These are phyloP conservation scores for Periophthalmus magnuspinnatus DNA, from an alignment of 2,797 vertebrate genomes.

Conservation along the genomic window DNA sequence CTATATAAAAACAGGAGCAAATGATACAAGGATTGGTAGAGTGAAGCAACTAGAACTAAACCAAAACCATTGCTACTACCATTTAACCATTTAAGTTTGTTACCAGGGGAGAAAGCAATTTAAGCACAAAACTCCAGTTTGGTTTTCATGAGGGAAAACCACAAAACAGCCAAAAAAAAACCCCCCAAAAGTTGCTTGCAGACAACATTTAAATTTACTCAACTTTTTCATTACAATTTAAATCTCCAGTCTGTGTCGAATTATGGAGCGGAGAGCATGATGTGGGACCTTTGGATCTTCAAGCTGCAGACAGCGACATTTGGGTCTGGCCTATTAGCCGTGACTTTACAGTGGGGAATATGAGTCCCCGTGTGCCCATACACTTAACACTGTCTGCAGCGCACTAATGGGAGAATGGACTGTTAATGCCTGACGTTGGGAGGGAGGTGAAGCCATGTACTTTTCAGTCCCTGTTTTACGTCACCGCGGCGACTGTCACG, in stretches of 20 bases:
- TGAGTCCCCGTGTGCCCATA: slow-evolving; percentile 2
- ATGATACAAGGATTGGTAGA: too few relatives aligned
- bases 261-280: not conserved
- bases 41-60: too few relatives aligned
- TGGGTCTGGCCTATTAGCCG: slow-evolving; percentile 8
- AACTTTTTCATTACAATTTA: not conserved
- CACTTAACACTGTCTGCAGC: slow-evolving; percentile 8
- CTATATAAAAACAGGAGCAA: too few relatives aligned
- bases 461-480: not conserved
- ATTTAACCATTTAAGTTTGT: too few relatives aligned
- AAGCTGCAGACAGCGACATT: slow-evolving; percentile 13
- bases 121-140: not conserved
- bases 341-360: slow-evolving; percentile 3
- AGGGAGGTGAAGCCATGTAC: not conserved
- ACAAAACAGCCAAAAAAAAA: not conserved
- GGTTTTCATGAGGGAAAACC: not conserved
- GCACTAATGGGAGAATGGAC: slow-evolving; percentile 1
- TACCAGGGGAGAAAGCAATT: too few relatives aligned
- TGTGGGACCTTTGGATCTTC: slow-evolving; percentile 1
- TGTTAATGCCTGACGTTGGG: slow-evolving; percentile 6
- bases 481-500: not conserved
- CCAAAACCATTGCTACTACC: too few relatives aligned
- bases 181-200: not conserved
- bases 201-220: slow-evolving; percentile 3
- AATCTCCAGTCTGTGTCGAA: not conserved